phyloP scores from a whole-genome alignment of 2,113 vertebrate genomes.

The Saimiri boliviensis region DNA sequence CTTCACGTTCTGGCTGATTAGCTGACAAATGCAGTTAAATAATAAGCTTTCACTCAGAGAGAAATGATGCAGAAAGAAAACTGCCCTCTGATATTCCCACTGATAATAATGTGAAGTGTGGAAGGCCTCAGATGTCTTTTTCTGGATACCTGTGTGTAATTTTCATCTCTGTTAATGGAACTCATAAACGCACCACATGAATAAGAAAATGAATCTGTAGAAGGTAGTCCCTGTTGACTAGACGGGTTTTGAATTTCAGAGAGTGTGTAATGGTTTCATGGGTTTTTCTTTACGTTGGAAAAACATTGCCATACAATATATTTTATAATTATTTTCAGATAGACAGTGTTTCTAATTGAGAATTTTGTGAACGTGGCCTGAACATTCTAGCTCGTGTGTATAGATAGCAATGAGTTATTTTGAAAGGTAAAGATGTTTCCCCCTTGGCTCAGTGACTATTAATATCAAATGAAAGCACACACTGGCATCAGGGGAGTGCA shows the following conservation, averaged over 20 bases:
- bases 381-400: background rate
- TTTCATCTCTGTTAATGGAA: background rate
- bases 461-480: slow-evolving; percentile 15
- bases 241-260: slow-evolving; percentile 30
- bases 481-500: background rate
- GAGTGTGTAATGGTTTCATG: background rate
- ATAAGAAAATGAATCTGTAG: slow-evolving; percentile 17
- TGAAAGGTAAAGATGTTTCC: background rate
- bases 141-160: background rate
- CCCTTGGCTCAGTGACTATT: background rate
- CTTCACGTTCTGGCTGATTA: background rate
- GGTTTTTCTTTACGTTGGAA: slow-evolving; percentile 8
- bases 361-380: background rate
- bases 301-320: background rate
- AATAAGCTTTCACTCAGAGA: background rate
- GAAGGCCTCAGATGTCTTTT: background rate
- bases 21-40: slow-evolving; percentile 8
- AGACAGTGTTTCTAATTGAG: background rate
- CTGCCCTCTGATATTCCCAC: background rate
- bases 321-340: background rate
- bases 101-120: background rate
- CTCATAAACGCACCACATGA: background rate
- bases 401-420: slow-evolving; percentile 23
- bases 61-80: background rate
- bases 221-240: background rate